These are phyloP conservation scores for Linurgus olivaceus DNA, from an alignment of 2,797 vertebrate species.

Conservation along the genomic window DNA sequence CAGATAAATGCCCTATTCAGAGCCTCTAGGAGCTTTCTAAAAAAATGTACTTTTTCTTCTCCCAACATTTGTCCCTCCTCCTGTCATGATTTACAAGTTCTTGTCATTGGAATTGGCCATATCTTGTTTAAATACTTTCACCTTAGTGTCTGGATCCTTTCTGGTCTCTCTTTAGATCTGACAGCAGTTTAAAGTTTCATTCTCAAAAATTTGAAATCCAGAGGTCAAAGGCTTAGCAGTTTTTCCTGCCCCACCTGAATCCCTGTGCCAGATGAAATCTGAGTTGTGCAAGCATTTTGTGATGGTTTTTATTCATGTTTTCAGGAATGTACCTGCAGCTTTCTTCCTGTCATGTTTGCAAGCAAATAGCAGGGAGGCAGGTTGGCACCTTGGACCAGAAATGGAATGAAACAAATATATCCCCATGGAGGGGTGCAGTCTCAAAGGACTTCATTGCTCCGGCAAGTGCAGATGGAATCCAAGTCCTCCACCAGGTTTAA, in stretches of 20 bases:
- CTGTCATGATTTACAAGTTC: background rate
- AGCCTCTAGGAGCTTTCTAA: background rate
- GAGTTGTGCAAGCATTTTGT: background rate
- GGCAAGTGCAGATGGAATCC: background rate
- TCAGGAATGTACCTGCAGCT: background rate
- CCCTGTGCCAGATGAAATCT: background rate
- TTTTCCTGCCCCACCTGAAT: background rate
- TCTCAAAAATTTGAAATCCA: background rate
- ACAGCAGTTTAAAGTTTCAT: background rate
- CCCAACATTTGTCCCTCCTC: background rate
- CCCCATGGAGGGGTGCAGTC: background rate
- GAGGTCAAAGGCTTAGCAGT: background rate
- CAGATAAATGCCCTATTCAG: background rate
- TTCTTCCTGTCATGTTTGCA: background rate
- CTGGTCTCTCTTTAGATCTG: background rate
- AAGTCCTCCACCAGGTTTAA: background rate
- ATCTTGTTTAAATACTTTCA: background rate
- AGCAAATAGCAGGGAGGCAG: background rate
- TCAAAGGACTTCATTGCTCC: background rate
- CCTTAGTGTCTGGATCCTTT: background rate
- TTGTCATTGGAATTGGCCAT: background rate
- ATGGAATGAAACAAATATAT: background rate
- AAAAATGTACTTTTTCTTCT: background rate
- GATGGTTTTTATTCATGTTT: background rate
- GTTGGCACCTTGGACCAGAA: background rate